Evolutionary conservation across 2,888 invertebrate species (phyloP).

Genomic region (Autographa pulchrina): DNA sequence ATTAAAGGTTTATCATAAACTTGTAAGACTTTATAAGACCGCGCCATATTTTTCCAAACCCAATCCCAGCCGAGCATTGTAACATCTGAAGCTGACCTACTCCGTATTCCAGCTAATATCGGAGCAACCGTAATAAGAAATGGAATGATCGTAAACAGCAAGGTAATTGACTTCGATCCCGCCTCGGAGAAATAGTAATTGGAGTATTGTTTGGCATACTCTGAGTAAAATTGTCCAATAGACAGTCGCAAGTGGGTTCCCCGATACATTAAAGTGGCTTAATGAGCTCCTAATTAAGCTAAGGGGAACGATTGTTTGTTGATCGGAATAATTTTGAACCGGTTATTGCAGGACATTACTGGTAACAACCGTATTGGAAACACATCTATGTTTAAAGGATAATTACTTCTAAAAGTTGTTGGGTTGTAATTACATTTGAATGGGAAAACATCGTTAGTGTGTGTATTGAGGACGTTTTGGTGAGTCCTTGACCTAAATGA

Average conservation of each 20-base stretch:
- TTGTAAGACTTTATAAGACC: no score
- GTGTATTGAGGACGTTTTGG: no score
- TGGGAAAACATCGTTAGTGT: neutral
- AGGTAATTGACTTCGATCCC: slow-evolving; percentile 1
- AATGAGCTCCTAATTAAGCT: slow-evolving; percentile 6
- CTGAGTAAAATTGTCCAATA: neutral
- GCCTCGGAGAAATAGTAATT: neutral
- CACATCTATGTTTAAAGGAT: neutral
- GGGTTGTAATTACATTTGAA: no score
- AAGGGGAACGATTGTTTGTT: slow-evolving; percentile 6
- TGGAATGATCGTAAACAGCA: slow-evolving; percentile 7
- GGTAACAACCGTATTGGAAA: neutral
- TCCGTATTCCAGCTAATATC: slow-evolving; percentile 6
- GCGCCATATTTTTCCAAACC: neutral
- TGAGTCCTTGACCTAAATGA: no score
- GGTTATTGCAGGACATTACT: neutral
- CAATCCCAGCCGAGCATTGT: neutral
- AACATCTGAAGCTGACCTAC: slow-evolving; percentile 5
- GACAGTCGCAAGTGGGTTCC: neutral
- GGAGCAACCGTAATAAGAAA: neutral
- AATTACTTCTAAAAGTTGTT: neutral
- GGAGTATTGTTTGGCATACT: neutral
- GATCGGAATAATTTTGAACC: neutral
- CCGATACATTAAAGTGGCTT: neutral
- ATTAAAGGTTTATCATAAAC: no score